Conservation (phyloP, 2,113 vertebrate genomes). For the Macheiramphus alcinus region DNA sequence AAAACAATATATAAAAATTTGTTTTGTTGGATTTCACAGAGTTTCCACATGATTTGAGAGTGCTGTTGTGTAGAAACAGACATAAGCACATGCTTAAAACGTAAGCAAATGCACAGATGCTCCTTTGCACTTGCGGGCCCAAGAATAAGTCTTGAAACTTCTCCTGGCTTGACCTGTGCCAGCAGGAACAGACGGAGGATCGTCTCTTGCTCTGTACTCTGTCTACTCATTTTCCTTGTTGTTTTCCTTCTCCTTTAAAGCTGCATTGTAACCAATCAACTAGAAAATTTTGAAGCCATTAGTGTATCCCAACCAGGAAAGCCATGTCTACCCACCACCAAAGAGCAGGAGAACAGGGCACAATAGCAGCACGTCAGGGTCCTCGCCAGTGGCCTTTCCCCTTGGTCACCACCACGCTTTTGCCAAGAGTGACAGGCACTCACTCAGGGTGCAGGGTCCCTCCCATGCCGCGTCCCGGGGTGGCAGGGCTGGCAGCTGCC, state of each 20-base stretch:
- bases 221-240: neutral
- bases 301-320: conserved; percentile 3
- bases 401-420: neutral
- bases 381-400: neutral
- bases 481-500: neutral
- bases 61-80: neutral
- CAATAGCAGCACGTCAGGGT: neutral
- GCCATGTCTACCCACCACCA: neutral
- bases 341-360: conserved; percentile 12
- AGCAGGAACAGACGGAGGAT: neutral
- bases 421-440: neutral
- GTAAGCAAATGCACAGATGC: neutral
- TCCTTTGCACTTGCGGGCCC: neutral
- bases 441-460: neutral
- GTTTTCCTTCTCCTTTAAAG: neutral
- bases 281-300: neutral
- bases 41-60: neutral
- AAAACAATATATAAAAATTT: neutral
- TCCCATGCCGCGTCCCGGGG: neutral
- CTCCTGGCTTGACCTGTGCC: neutral
- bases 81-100: neutral
- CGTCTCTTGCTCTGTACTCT: neutral
- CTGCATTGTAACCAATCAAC: neutral
- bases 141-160: neutral
- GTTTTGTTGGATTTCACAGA: neutral